Evolutionary conservation across 2,888 invertebrate species (phyloP).

Genomic region (Allophyes oxyacanthae): DNA sequence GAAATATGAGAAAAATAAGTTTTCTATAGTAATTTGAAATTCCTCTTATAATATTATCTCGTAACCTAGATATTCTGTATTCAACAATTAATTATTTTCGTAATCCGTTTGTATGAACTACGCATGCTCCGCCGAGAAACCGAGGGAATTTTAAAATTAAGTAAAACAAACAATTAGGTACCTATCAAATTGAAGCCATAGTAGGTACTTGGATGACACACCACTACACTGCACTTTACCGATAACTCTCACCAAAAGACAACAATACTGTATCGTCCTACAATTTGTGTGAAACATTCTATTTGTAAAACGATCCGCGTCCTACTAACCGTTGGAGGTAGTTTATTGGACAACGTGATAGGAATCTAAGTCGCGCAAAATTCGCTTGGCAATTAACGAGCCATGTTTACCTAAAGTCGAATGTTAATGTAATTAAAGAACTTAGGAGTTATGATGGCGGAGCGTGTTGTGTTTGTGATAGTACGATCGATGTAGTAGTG

Average conservation of each 20-base stretch:
- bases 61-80: too few relatives aligned
- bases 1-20: too few relatives aligned
- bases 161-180: too few relatives aligned
- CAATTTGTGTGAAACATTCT: slow-evolving; percentile 60
- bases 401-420: slow-evolving; percentile 74
- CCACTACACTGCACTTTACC: slow-evolving; percentile 4
- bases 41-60: too few relatives aligned
- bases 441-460: slow-evolving; percentile 53
- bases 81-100: too few relatives aligned
- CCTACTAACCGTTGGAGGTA: slow-evolving; percentile 77
- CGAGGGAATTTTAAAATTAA: too few relatives aligned
- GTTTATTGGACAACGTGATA: slow-evolving; percentile 82
- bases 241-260: neutral
- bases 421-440: slow-evolving; percentile 81
- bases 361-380: slow-evolving; percentile 75
- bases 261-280: slow-evolving; percentile 37
- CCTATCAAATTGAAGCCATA: too few relatives aligned
- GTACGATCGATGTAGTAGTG: neutral
- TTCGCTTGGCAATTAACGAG: slow-evolving; percentile 70
- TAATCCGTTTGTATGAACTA: too few relatives aligned
- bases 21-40: too few relatives aligned
- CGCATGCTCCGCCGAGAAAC: too few relatives aligned
- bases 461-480: slow-evolving; percentile 16
- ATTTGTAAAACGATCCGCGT: slow-evolving; percentile 76
- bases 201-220: too few relatives aligned